A percentile compares a stretch with the other conserved stretches of the same genome.
Evolutionary conservation across 2,888 invertebrate species (phyloP).

Genomic region (Cryptocephalus primarius): DNA sequence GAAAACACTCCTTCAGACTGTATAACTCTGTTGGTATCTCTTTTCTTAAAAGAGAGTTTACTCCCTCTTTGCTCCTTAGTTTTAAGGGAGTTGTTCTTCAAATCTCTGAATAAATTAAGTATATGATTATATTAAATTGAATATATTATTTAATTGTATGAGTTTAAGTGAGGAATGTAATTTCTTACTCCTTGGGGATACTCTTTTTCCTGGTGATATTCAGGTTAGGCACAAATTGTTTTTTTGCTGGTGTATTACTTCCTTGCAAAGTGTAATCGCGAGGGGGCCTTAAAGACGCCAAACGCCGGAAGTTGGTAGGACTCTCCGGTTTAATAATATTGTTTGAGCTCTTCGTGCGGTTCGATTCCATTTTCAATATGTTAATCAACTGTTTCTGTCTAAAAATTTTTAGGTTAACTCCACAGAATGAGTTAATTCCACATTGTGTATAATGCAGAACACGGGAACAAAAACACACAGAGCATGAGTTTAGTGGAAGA

Average conservation of each 20-base stretch:
- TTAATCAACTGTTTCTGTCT: too few relatives aligned
- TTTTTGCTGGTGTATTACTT: constrained; percentile 27
- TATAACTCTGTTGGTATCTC: constrained; percentile 14
- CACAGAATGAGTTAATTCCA: too few relatives aligned
- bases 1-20: constrained; percentile 32
- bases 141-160: too few relatives aligned
- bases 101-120: not conserved
- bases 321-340: constrained; percentile 1
- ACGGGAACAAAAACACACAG: too few relatives aligned
- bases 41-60: constrained; percentile 8
- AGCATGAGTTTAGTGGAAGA: too few relatives aligned
- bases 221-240: constrained; percentile 30
- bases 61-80: constrained; percentile 5
- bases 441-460: too few relatives aligned
- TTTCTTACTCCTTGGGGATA: constrained; percentile 23
- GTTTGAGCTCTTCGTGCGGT: not conserved
- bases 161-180: not conserved
- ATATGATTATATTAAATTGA: too few relatives aligned
- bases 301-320: constrained; percentile 9
- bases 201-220: constrained; percentile 30
- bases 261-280: constrained; percentile 31
- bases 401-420: too few relatives aligned
- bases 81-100: constrained; percentile 14
- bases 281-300: constrained; percentile 27
- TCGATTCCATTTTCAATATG: not conserved